phyloP scores from a whole-genome alignment of 1,140 invertebrate genomes.

The Drosophila pseudoananassae region DNA sequence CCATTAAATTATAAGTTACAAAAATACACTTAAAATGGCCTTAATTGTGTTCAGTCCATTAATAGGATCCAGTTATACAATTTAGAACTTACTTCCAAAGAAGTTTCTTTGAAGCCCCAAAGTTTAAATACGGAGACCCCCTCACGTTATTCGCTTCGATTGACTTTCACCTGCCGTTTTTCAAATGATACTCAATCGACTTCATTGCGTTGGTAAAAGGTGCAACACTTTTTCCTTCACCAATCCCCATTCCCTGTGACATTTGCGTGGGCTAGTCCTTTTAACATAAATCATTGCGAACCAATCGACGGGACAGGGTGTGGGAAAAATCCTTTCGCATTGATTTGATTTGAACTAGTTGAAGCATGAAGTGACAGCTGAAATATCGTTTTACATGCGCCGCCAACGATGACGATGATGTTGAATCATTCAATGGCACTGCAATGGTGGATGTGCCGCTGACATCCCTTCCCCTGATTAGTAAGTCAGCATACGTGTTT shows the following conservation, averaged over 20 bases:
- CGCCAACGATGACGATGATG: constrained; percentile 43
- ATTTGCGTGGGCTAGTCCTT: constrained; percentile 50
- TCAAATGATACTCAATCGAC: constrained; percentile 44
- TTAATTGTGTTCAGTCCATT: no score
- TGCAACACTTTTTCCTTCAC: constrained; percentile 17
- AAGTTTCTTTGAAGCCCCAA: background rate
- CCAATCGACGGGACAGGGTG: constrained; percentile 5
- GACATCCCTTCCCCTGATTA: constrained; percentile 66
- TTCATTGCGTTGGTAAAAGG: constrained; percentile 43
- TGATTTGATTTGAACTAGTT: constrained; percentile 80
- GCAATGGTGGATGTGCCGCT: constrained; percentile 17
- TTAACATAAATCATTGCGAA: constrained; percentile 77
- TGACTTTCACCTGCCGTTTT: constrained; percentile 3
- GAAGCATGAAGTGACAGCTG: constrained; percentile 79
- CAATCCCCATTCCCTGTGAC: background rate
- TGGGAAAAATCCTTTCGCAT: constrained; percentile 62
- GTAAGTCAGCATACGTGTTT: constrained; percentile 47
- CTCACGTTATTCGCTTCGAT: background rate
- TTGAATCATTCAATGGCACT: constrained; percentile 23
- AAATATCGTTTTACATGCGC: constrained; percentile 78
- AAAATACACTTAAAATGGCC: no score
- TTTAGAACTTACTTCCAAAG: no score
- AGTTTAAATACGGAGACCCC: background rate
- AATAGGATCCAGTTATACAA: no score
- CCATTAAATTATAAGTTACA: no score